These are phyloP conservation scores for Oasisia sp. DNA, from an alignment of 2,888 invertebrate species.

Conservation along the genomic window DNA sequence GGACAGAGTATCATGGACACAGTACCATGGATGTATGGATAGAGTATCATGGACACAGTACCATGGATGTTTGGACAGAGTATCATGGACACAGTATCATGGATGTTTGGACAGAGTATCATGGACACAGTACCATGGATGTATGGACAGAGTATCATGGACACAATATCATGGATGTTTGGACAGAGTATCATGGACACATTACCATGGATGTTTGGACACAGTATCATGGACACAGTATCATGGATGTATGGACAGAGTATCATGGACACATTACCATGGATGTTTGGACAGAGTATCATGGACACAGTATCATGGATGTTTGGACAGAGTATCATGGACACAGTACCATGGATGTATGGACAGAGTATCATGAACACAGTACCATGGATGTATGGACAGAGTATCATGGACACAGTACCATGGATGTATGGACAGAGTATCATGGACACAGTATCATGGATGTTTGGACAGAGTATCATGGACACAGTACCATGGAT, in stretches of 20 bases:
- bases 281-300: background rate
- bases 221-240: background rate
- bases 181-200: background rate
- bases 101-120: background rate
- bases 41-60: constrained; percentile 9
- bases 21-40: constrained; percentile 21
- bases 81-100: background rate
- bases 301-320: background rate
- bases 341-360: constrained; percentile 13
- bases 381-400: constrained; percentile 7
- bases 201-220: background rate
- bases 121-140: background rate
- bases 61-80: background rate
- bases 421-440: background rate
- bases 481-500: constrained; percentile 19
- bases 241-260: background rate
- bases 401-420: background rate
- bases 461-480: background rate
- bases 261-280: background rate
- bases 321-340: background rate
- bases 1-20: constrained; percentile 14
- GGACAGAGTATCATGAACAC: background rate
- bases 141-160: too few relatives aligned
- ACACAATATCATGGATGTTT: background rate
- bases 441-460: background rate